Evolutionary conservation across 2,113 vertebrate species (phyloP).

Genomic region (Setophaga kirtlandii): DNA sequence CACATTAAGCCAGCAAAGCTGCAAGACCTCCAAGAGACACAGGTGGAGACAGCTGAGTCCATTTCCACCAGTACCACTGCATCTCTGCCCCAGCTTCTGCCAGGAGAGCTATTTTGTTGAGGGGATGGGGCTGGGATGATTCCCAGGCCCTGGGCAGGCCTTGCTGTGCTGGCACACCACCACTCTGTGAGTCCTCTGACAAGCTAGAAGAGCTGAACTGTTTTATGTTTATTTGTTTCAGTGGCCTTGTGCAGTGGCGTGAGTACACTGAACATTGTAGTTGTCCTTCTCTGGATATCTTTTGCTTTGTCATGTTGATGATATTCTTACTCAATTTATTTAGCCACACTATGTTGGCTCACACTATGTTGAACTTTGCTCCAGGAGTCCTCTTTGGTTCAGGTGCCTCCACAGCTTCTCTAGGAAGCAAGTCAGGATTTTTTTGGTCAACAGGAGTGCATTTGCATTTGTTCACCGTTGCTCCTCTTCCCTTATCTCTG

Average conservation of each 20-base stretch:
- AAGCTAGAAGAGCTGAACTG: not conserved
- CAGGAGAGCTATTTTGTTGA: not conserved
- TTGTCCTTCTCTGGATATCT: not conserved
- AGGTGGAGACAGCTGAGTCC: not conserved
- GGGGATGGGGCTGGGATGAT: not conserved
- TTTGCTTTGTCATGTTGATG: not conserved
- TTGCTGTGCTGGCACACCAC: not conserved
- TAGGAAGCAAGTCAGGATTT: not conserved
- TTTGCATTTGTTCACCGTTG: not conserved
- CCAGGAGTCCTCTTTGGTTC: not conserved
- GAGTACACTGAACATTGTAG: not conserved
- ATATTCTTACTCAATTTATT: not conserved
- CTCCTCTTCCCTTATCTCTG: conserved; percentile 37
- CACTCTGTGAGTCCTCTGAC: not conserved
- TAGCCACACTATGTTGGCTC: not conserved
- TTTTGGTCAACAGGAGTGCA: not conserved
- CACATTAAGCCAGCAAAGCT: not conserved
- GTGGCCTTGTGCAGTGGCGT: not conserved
- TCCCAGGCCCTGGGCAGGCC: not conserved
- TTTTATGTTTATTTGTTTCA: not conserved
- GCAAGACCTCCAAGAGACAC: fast-evolving
- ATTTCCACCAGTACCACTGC: not conserved
- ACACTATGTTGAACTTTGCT: not conserved
- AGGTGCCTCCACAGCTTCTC: not conserved
- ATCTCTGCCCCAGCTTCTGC: not conserved